phyloP scores from a whole-genome alignment of 2,113 vertebrate genomes.

The Edolisoma coerulescens region DNA sequence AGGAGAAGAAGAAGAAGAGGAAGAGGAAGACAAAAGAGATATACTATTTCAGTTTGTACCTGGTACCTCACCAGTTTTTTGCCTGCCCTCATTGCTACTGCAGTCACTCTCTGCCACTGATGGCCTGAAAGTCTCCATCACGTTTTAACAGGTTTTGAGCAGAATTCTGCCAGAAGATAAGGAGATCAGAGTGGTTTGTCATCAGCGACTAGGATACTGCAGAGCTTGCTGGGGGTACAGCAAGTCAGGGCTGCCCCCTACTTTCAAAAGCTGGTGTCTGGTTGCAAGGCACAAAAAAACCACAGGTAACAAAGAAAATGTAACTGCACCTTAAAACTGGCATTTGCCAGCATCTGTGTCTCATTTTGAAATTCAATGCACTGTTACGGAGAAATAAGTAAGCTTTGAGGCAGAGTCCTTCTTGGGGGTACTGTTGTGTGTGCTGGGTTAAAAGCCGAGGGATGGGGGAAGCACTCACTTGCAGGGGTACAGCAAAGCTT shows the following conservation, averaged over 20 bases:
- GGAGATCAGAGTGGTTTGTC: background rate
- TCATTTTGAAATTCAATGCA: background rate
- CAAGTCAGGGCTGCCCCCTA: background rate
- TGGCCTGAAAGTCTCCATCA: background rate
- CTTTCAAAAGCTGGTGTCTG: background rate
- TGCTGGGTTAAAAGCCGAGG: background rate
- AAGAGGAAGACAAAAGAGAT: fast-evolving
- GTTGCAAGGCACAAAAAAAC: background rate
- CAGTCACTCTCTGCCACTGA: background rate
- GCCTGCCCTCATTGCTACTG: background rate
- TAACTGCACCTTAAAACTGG: background rate
- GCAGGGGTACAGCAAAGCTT: background rate
- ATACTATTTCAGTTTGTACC: background rate
- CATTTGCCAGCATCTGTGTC: background rate
- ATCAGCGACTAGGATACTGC: background rate
- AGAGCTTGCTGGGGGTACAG: background rate
- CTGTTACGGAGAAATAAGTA: background rate
- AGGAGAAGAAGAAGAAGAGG: fast-evolving
- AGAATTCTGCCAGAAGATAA: background rate
- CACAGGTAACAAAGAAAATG: background rate
- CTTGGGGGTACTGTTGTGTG: background rate
- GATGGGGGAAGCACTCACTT: fast-evolving
- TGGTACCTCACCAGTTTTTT: background rate
- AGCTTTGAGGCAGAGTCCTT: background rate
- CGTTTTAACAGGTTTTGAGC: background rate